A percentile compares a stretch with the other conserved stretches of the same genome.
phyloP scores from a whole-genome alignment of 2,113 vertebrate species.

The Onychostoma macrolepis region DNA sequence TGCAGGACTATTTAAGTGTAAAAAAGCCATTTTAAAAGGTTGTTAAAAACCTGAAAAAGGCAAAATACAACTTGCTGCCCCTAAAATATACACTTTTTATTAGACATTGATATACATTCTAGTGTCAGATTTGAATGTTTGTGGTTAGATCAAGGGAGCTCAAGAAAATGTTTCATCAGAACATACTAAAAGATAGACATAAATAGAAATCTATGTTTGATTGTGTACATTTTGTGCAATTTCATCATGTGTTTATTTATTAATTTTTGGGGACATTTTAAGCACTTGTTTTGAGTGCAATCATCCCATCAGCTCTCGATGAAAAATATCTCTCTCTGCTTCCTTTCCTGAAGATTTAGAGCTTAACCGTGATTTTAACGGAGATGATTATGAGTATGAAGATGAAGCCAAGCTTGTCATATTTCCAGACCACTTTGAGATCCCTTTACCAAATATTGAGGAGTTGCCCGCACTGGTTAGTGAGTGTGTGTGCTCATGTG shows the following conservation, averaged over 20 bases:
- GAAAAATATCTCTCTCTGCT: slow-evolving; percentile 39
- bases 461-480: slow-evolving; percentile 98
- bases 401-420: slow-evolving; percentile 97
- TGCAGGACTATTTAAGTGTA: too few species aligned
- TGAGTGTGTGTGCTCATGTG: slow-evolving; percentile 70
- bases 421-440: slow-evolving; percentile 99
- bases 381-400: slow-evolving; percentile 94
- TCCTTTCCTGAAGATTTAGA: slow-evolving; percentile 88
- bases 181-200: background rate
- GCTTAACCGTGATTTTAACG: slow-evolving; percentile 88
- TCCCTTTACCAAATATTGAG: slow-evolving; percentile 97
- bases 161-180: background rate
- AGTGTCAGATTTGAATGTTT: background rate
- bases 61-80: background rate
- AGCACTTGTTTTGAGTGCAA: slow-evolving; percentile 28
- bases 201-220: background rate
- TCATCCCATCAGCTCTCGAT: slow-evolving; percentile 59
- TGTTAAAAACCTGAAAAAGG: background rate
- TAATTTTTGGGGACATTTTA: background rate
- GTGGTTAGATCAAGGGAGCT: background rate
- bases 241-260: slow-evolving; percentile 19
- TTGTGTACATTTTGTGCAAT: slow-evolving; percentile 4
- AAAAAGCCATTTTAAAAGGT: background rate
- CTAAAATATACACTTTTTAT: background rate
- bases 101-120: background rate